Percentiles rank a stretch among this genome's conserved stretches.
These are phyloP conservation scores for Callorhinus ursinus DNA, from an alignment of 2,113 vertebrate species.

Conservation along the genomic window DNA sequence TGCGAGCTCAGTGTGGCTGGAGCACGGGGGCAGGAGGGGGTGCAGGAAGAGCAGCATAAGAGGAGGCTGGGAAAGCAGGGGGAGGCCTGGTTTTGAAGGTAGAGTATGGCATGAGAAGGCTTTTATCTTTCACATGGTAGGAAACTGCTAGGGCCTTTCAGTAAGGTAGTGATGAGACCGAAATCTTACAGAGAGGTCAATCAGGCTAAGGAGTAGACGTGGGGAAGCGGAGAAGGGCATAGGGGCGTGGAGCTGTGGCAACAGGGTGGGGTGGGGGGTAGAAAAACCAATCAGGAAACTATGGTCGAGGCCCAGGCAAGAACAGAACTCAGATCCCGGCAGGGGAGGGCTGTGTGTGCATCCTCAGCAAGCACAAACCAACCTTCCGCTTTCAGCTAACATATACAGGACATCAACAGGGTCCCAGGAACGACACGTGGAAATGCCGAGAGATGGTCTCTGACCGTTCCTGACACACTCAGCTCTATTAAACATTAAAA, in stretches of 20 bases:
- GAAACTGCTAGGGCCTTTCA: not conserved
- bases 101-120: not conserved
- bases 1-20: too few relatives aligned
- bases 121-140: not conserved
- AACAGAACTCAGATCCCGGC: not conserved
- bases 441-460: not conserved
- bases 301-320: not conserved
- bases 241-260: not conserved
- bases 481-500: not conserved
- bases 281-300: not conserved
- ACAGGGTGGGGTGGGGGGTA: accelerated
- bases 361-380: not conserved
- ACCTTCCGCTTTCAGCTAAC: not conserved
- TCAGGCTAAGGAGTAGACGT: not conserved
- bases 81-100: not conserved
- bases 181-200: not conserved
- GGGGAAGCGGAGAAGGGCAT: not conserved
- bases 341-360: not conserved
- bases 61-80: not conserved
- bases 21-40: accelerated
- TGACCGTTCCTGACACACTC: not conserved
- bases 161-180: not conserved
- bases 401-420: not conserved
- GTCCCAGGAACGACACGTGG: not conserved
- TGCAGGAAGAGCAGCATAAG: not conserved